Evolutionary conservation across 1,140 invertebrate species (phyloP).

Genomic region (Pachyrhynchus sulphureomaculatus): DNA sequence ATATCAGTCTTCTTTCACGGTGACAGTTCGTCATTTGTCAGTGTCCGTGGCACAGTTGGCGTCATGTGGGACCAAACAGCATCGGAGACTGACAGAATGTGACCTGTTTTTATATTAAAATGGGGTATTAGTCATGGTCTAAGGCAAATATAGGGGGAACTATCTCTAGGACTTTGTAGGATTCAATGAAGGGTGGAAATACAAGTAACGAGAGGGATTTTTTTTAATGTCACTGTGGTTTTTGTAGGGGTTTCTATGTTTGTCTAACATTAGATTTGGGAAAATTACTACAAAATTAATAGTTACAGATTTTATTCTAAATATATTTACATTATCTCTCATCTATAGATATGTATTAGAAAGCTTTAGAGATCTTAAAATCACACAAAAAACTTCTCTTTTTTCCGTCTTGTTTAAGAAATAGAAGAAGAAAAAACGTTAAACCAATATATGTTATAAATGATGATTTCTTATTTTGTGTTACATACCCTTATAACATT

Average conservation of each 20-base stretch:
- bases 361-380: too few species aligned
- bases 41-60: slow-evolving; percentile 52
- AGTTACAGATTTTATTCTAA: too few species aligned
- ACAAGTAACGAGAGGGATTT: slow-evolving; percentile 48
- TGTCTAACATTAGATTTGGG: slow-evolving; percentile 20
- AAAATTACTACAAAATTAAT: too few species aligned
- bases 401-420: too few species aligned
- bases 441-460: too few species aligned
- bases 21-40: slow-evolving; percentile 54
- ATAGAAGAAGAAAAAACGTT: too few species aligned
- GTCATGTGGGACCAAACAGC: slow-evolving; percentile 54
- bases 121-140: slow-evolving; percentile 40
- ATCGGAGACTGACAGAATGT: slow-evolving; percentile 47
- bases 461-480: too few species aligned
- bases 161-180: slow-evolving; percentile 25
- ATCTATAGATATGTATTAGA: too few species aligned
- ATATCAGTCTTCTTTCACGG: slow-evolving; percentile 54
- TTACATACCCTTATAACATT: too few species aligned
- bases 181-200: slow-evolving; percentile 3
- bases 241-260: slow-evolving; percentile 32
- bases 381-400: too few species aligned
- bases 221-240: slow-evolving; percentile 48
- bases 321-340: too few species aligned
- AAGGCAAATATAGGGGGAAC: slow-evolving; percentile 45
- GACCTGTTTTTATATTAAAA: slow-evolving; percentile 19